Base-by-base conservation (phyloP, 2,113 vertebrate genomes). In the Pogonocichla stellata region DNA sequence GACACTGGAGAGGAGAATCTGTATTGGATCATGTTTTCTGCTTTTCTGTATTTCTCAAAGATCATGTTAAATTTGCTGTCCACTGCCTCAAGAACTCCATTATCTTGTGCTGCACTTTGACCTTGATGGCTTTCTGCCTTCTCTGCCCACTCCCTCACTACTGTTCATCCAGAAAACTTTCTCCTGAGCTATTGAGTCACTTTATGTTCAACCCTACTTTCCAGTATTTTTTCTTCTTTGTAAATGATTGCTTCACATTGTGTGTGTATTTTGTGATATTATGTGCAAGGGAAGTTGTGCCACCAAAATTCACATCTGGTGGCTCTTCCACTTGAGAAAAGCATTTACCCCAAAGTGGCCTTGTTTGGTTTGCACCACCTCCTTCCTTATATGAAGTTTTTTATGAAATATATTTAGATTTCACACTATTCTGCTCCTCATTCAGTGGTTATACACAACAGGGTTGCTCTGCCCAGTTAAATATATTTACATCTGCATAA, bases 141-240 rank as follows among this genome's bases (percentile, higher is more conserved):
- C 80, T 70, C 53, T 90, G 53, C 69, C 69, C 58, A 23, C 34
- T 84, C 19, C 6, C 31, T 80, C 36, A 64, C 48, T 78, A 19
- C 57, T 75, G 31, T 77, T 86, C 74, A 67, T 60, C 61, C 93
- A 43, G 92, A 95, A 96, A 93, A 90, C 58, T 95, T 92, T 53
- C 80, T 90, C 58, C n/a, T 71, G 65, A 89, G 33, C 54, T 81
- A 10, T 22, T 62, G 48, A 72, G 14, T 78, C 33, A 85, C 29
- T 94, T 73, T 17, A n/a, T 93, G 73, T 91, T 42, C 70, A 89
- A 75, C 65, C 19, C 42, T 87, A 17, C 53, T 31, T 93, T 70
- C 48, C 66, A 79, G 47, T 33, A 5, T 48, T 20, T 48, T 42
- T 61, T 73, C 12, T 65, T 72, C n/a, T 88, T 87, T 85, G 17